Conservation (phyloP, 2,888 invertebrate genomes). For the Orthosia incerta region DNA sequence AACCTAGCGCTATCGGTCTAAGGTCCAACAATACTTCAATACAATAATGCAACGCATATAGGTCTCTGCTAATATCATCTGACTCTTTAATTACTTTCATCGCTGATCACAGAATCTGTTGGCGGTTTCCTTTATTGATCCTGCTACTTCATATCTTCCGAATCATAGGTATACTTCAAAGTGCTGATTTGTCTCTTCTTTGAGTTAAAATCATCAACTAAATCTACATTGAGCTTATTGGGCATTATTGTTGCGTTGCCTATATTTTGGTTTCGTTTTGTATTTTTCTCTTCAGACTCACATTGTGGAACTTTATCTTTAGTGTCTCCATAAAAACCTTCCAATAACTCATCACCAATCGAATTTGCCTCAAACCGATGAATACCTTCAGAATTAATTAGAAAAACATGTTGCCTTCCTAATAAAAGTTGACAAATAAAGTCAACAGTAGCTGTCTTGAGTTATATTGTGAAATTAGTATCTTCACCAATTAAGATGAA, state of each 20-base stretch:
- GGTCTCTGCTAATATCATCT: no score
- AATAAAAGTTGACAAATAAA: slow-evolving; percentile 69
- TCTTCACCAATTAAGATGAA: slow-evolving; percentile 56
- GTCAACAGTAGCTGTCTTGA: slow-evolving; percentile 64
- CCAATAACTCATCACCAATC: slow-evolving; percentile 32
- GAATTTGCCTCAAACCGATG: slow-evolving; percentile 20
- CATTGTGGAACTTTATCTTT: neutral
- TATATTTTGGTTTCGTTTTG: neutral
- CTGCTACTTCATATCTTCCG: neutral
- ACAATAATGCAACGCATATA: no score
- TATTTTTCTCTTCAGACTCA: neutral
- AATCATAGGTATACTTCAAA: no score
- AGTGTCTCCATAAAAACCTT: neutral
- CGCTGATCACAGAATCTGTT: no score
- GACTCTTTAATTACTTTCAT: no score
- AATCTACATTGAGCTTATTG: neutral
- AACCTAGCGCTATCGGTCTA: no score
- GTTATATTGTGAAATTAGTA: slow-evolving; percentile 65
- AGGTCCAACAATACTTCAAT: no score
- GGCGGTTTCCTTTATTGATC: no score
- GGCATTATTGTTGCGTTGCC: neutral
- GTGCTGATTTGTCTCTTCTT: neutral
- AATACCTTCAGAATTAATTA: slow-evolving; percentile 66
- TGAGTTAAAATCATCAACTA: no score
- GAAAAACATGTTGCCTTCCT: slow-evolving; percentile 67